These are phyloP conservation scores for Hyposoter dolosus DNA, from an alignment of 2,888 invertebrate genomes.

Conservation along the genomic window DNA sequence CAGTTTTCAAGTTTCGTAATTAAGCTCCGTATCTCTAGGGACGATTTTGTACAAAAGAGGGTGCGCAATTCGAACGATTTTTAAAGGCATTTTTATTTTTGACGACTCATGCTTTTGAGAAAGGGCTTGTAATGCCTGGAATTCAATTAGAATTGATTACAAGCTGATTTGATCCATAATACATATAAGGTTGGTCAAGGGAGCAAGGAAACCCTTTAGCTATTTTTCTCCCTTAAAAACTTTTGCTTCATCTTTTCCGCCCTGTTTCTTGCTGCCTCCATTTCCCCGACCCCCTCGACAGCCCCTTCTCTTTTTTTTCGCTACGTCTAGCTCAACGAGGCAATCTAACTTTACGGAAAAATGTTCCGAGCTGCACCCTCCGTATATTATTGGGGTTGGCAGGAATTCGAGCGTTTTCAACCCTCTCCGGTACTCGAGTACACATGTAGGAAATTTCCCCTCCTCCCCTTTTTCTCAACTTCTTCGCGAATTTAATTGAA, in stretches of 20 bases:
- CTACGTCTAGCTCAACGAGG: constrained; percentile 56
- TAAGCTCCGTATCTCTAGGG: background rate
- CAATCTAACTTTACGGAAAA: constrained; percentile 70
- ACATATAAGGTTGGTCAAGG: constrained; percentile 52
- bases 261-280: background rate
- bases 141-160: constrained; percentile 59
- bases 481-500: background rate
- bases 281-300: background rate
- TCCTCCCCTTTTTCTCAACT: background rate
- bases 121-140: background rate
- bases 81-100: background rate
- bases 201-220: constrained; percentile 40
- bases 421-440: background rate
- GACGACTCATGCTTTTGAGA: background rate
- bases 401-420: constrained; percentile 4
- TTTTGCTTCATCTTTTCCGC: constrained; percentile 39
- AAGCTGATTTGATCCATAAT: constrained; percentile 30
- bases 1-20: background rate
- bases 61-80: background rate
- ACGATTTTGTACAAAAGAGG: background rate
- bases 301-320: background rate
- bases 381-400: constrained; percentile 63
- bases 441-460: background rate
- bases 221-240: constrained; percentile 68
- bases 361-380: constrained; percentile 43